Percentiles rank a stretch among this genome's conserved stretches.
Evolutionary conservation across 2,888 invertebrate species (phyloP).

Genomic region (Campaea margaritaria): DNA sequence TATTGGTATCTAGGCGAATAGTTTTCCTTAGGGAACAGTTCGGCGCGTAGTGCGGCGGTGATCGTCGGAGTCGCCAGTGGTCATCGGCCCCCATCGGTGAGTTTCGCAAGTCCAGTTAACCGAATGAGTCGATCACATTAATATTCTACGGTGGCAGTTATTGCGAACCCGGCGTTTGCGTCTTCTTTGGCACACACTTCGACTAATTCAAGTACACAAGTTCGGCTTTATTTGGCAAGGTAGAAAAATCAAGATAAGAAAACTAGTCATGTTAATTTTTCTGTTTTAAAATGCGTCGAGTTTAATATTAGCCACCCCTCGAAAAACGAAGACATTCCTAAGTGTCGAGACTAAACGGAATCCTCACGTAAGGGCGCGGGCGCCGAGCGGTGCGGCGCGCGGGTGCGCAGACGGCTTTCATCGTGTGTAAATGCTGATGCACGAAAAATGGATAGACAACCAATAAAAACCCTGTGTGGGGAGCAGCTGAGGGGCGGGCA

Average conservation of each 20-base stretch:
- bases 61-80: constrained; percentile 66
- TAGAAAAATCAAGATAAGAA: background rate
- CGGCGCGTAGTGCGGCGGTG: constrained; percentile 52
- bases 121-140: constrained; percentile 78
- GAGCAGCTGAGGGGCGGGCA: constrained; percentile 80
- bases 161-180: constrained; percentile 71
- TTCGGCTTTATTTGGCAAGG: background rate
- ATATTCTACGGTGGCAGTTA: constrained; percentile 77
- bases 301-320: constrained; percentile 46
- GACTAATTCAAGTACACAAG: constrained; percentile 28
- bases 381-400: too few relatives aligned
- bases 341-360: constrained; percentile 73
- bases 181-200: constrained; percentile 49
- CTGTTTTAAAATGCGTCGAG: background rate
- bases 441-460: constrained; percentile 82
- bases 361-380: constrained; percentile 75
- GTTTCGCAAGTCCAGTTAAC: constrained; percentile 84
- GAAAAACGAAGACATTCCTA: constrained; percentile 75
- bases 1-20: constrained; percentile 51
- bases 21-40: constrained; percentile 57
- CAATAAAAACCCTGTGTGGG: constrained; percentile 82
- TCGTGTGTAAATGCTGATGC: constrained; percentile 75
- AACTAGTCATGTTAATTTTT: background rate
- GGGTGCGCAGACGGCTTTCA: constrained; percentile 73
- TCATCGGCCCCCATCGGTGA: constrained; percentile 81